Evolutionary conservation across 2,113 vertebrate species (phyloP), one percentile per base, ranked within the genome.

Genomic region (Cricetomys ansorgei): DNA sequence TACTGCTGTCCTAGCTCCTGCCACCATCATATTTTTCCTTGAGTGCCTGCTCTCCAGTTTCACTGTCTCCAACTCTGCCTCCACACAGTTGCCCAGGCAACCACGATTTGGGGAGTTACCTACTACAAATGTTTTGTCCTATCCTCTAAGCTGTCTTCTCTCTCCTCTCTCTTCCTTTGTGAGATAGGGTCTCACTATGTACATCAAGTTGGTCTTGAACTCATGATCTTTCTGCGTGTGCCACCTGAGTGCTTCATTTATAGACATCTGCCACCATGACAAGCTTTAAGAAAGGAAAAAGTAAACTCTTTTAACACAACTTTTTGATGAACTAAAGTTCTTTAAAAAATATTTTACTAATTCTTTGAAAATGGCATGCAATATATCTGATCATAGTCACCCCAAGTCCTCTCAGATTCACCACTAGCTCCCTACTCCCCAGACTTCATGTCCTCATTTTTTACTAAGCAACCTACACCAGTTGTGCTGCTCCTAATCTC

Each of bases 41-140:
- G 5, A 72, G 45, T 53, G 53, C 40, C 57, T n/a, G 43, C 34
- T 79, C 50, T 88, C 89, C 62, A 70, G 11, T 91, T 55, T 94
- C 89, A 53, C 45, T 40, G 75, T 79, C 65, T 92, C 76, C 50
- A 85, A 6, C 55, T 84, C 34, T 55, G 40, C 55, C 62, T 90
- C 75, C 67, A 88, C 55, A 62, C 37, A 77, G 67, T 72, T 96
- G 55, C 73, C 79, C 90, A 76, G 77, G 79, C 15, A 90, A 94
- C 80, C 31, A 34, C n/a, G 83, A 65, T 75, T 57, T 94, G 75
- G 85, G 76, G 53, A 79, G 4, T 45, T 95, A 45, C 45, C 64
- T 62, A 80, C 55, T 70, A 29, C 9, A 95, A 76, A 88, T 88
- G 84, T 73, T 73, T 75, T 85, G 48, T n/a, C 45, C 50, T 23